These are phyloP conservation scores for Sesia bembeciformis DNA, from an alignment of 2,888 invertebrate species.

Conservation along the genomic window DNA sequence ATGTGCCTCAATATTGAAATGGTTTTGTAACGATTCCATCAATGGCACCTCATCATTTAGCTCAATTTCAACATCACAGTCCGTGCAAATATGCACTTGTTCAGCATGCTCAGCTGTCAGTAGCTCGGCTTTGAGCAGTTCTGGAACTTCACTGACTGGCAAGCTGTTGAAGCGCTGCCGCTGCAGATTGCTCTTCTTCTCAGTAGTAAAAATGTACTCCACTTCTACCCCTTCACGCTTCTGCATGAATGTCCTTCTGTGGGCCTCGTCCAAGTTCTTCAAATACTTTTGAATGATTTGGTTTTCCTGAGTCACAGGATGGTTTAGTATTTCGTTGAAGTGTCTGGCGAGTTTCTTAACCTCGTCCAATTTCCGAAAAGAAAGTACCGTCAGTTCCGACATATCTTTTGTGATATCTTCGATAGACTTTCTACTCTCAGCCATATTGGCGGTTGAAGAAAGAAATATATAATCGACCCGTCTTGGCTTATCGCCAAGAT, in stretches of 20 bases:
- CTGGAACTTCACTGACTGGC: constrained; percentile 62
- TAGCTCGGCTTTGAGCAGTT: constrained; percentile 52
- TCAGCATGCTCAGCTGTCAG: constrained; percentile 43
- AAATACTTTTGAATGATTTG: constrained; percentile 38
- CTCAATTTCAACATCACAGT: constrained; percentile 59
- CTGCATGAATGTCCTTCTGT: constrained; percentile 43
- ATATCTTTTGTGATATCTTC: constrained; percentile 32
- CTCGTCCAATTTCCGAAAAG: constrained; percentile 56
- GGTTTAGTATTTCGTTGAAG: constrained; percentile 44
- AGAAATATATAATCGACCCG: constrained; percentile 15
- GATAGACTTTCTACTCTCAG: constrained; percentile 11
- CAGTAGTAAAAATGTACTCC: constrained; percentile 64
- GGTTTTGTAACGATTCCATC: constrained; percentile 62
- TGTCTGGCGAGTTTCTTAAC: constrained; percentile 52
- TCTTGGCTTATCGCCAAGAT: constrained; percentile 23
- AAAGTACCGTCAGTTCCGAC: constrained; percentile 45
- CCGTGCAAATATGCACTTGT: constrained; percentile 63
- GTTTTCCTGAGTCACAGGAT: constrained; percentile 43
- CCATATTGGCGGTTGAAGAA: neutral
- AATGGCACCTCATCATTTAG: constrained; percentile 56
- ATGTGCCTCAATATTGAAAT: constrained; percentile 54
- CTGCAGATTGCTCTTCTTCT: constrained; percentile 59
- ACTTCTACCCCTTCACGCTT: constrained; percentile 56
- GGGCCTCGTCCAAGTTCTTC: constrained; percentile 40
- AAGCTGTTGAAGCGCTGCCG: constrained; percentile 62